A percentile compares a stretch with the other conserved stretches of the same genome.
Conservation (phyloP, 2,888 invertebrate genomes). For the Tetanocera ferruginea region DNA sequence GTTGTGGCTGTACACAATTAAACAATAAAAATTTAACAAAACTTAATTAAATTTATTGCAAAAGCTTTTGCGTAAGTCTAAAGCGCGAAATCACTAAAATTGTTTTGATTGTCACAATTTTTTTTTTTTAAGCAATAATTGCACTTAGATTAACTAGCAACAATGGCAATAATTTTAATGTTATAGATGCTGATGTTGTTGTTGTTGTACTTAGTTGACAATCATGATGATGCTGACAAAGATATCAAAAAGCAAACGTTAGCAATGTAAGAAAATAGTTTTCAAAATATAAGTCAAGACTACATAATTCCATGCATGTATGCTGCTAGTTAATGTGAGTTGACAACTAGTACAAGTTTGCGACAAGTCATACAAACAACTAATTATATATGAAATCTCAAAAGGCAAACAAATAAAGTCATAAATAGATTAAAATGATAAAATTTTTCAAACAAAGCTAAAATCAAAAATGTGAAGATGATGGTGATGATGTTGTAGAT, state of each 20-base stretch:
- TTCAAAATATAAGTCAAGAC: background rate
- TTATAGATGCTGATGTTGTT: background rate
- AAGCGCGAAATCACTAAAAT: background rate
- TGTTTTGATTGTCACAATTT: background rate
- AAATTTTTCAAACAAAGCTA: background rate
- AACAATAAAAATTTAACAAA: conserved; percentile 37
- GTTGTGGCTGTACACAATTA: conserved; percentile 13
- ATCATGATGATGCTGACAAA: background rate
- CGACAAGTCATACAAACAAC: background rate
- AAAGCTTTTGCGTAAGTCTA: conserved; percentile 32
- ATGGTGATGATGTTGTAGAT: background rate
- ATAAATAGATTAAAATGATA: conserved; percentile 23
- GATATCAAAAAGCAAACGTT: conserved; percentile 8
- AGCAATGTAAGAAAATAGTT: background rate
- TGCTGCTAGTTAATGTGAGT: background rate
- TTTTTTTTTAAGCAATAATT: conserved; percentile 31
- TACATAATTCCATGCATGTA: background rate
- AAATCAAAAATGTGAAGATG: too few species aligned
- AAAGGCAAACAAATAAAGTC: conserved; percentile 20
- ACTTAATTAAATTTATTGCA: conserved; percentile 38
- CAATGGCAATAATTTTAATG: conserved; percentile 25
- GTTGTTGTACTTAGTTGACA: background rate
- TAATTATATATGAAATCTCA: conserved; percentile 21
- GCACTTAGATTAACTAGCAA: conserved; percentile 13
- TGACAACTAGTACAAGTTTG: background rate